These are phyloP conservation scores for Cephalopachus bancanus DNA, from an alignment of 2,797 vertebrate species.

Conservation along the genomic window DNA sequence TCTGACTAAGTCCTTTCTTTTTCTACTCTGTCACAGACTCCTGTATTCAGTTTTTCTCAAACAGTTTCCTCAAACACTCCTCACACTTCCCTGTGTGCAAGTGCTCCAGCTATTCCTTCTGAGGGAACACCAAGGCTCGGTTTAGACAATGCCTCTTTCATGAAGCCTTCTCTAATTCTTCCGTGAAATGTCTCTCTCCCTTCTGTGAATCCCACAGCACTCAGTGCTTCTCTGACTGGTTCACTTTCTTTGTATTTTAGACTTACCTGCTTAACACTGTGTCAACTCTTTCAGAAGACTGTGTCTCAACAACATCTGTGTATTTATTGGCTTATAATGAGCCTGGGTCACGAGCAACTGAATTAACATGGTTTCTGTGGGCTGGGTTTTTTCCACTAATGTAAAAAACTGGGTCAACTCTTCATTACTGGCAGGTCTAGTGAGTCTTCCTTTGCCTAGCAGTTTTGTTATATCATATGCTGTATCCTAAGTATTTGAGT, in stretches of 20 bases:
- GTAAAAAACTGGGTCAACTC: neutral
- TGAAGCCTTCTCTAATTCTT: neutral
- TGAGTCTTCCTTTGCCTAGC: neutral
- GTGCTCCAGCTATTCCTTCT: neutral
- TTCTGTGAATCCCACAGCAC: neutral
- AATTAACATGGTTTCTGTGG: neutral
- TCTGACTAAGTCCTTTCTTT: slow-evolving; percentile 18
- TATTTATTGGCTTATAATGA: neutral
- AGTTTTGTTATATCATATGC: neutral
- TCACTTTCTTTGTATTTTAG: slow-evolving; percentile 2
- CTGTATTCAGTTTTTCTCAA: slow-evolving; percentile 23
- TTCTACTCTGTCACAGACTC: neutral
- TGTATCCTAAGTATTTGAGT: neutral
- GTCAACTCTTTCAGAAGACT: neutral
- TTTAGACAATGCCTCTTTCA: neutral
- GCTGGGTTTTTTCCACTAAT: neutral
- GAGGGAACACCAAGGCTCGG: neutral
- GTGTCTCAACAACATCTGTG: neutral
- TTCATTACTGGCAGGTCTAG: neutral
- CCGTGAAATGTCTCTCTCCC: neutral
- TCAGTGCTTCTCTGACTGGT: neutral
- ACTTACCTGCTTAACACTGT: neutral
- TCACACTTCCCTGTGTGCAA: neutral
- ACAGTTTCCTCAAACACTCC: neutral
- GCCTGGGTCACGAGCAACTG: neutral